Evolutionary conservation across 1,140 invertebrate species (phyloP).

Genomic region (Trichoplusia ni): DNA sequence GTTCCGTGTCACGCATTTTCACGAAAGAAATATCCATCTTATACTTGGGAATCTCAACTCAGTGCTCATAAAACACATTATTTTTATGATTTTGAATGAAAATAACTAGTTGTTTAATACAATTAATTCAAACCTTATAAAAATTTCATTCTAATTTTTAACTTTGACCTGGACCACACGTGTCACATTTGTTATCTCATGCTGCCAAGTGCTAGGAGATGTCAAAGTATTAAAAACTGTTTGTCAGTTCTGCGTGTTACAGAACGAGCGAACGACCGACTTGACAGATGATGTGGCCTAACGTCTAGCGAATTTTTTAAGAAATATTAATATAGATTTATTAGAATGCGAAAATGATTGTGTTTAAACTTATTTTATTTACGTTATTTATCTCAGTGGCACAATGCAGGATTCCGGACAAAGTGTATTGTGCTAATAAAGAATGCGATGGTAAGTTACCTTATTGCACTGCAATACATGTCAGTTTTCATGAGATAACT

Average conservation of each 20-base stretch:
- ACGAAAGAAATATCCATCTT: no score
- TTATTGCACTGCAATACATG: constrained; percentile 28
- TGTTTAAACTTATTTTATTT: constrained; percentile 65
- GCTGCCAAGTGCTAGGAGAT: no score
- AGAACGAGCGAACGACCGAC: constrained; percentile 48
- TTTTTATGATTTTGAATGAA: no score
- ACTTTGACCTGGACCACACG: no score
- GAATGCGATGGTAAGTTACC: constrained; percentile 66
- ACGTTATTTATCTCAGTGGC: constrained; percentile 58
- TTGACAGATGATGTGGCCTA: constrained; percentile 80
- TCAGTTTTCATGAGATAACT: constrained; percentile 48
- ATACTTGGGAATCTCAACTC: no score
- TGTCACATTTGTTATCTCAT: no score
- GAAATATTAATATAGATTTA: constrained; percentile 57
- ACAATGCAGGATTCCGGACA: constrained; percentile 66
- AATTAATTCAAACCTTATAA: no score
- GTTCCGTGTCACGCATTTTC: no score
- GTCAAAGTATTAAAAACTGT: no score
- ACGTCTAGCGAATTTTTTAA: constrained; percentile 67
- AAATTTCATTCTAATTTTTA: no score
- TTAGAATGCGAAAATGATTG: constrained; percentile 75
- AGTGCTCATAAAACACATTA: no score
- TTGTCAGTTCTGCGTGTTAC: constrained; percentile 43
- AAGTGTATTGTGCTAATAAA: constrained; percentile 72
- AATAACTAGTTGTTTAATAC: no score